phyloP scores from a whole-genome alignment of 2,797 vertebrate genomes.

The Argentina silus region DNA sequence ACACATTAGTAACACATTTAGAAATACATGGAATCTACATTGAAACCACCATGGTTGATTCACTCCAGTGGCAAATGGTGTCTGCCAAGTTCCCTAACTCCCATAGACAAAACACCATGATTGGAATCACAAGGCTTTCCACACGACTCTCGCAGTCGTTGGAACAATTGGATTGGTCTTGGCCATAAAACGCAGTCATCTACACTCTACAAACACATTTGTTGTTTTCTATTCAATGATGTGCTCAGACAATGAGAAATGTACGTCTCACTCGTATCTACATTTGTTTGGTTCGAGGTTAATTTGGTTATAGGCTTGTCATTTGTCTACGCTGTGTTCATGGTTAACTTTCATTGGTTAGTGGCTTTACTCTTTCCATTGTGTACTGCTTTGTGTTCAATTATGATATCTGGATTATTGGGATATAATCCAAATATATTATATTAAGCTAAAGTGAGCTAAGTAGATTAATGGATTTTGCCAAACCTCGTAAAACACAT shows the following conservation, averaged over 20 bases:
- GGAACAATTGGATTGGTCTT: constrained; percentile 1
- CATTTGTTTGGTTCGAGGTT: background rate
- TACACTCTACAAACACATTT: background rate
- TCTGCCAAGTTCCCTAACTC: background rate
- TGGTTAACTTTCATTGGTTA: too few relatives aligned
- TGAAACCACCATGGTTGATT: background rate
- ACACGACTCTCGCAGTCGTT: background rate
- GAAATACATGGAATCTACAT: background rate
- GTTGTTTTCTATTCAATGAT: background rate
- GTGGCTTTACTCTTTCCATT: too few relatives aligned
- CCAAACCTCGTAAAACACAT: too few relatives aligned
- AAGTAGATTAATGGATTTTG: too few relatives aligned
- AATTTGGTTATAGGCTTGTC: background rate
- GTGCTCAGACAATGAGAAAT: background rate
- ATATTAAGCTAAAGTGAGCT: too few relatives aligned
- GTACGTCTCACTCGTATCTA: background rate
- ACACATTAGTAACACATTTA: background rate
- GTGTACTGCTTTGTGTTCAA: too few relatives aligned
- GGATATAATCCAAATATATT: too few relatives aligned
- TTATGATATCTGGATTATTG: too few relatives aligned
- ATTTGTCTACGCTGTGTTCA: background rate
- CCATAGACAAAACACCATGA: background rate
- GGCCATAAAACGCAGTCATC: background rate
- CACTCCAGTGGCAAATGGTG: background rate
- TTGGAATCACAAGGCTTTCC: background rate